Base-by-base conservation (phyloP, 2,113 vertebrate genomes). In the Gambusia holbrooki region DNA sequence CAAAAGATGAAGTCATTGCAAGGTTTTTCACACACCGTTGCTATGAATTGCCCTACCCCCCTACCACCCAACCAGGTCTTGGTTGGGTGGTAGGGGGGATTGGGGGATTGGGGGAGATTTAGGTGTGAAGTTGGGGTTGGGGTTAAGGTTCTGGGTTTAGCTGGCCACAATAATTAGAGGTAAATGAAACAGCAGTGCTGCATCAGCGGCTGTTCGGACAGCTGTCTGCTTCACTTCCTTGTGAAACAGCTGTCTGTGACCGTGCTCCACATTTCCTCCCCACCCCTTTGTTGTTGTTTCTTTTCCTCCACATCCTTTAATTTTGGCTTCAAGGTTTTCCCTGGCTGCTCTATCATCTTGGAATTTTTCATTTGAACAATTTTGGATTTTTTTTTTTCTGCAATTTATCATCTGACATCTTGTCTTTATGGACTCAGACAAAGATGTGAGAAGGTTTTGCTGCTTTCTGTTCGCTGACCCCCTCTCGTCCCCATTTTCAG, bases 401-500 rank as follows among this genome's bases (percentile, higher is more conserved):
- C 11, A 10, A 58, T n/a, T n/a, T 22, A 58, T n/a, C 25, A n/a
- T 58, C 25, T 58, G 51, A 10, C 51, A 9, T 58, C 25, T 58
- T 58, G 5, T 58, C 51, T 58, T n/a, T n/a, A n/a, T 58, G 51
- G 62, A 58, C 79, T 54, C 45, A 27, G 68, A 71, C 70, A 71
- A 69, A 48, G 19, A 48, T 19, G 5, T 0, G 45, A 48, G 17
- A 48, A 83, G 61, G 64, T 80, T 84, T 81, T 76, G 11, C 82
- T 85, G 76, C 62, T 88, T 90, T 90, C 40, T 77, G 80, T 87
- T 84, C 76, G 17, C 45, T 48, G 45, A 76, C 51, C 73, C 62
- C 80, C 51, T 89, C 84, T 84, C 61, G 84, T 82, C 71, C 66
- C 72, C 32, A 73, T 75, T 86, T 88, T 84, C 74, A 69, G 69